These are phyloP conservation scores for Neocrepidodera transversa DNA, from an alignment of 2,888 invertebrate species.

Conservation along the genomic window DNA sequence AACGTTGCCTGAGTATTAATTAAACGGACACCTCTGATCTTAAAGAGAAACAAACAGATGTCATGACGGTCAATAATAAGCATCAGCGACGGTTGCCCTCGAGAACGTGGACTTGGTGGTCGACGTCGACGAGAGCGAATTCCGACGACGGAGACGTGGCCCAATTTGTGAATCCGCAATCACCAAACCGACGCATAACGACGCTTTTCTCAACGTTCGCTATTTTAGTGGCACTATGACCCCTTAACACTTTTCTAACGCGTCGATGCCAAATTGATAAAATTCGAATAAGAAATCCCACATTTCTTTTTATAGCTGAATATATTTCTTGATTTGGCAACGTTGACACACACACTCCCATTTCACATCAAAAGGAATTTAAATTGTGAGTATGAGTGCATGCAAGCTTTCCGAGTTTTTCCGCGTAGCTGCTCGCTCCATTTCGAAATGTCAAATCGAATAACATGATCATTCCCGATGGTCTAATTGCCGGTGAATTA, in stretches of 20 bases:
- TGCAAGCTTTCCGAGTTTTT: slow-evolving; percentile 10
- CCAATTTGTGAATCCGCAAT: slow-evolving; percentile 16
- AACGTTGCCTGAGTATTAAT: too few relatives aligned
- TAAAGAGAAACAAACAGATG: slow-evolving; percentile 14
- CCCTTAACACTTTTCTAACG: slow-evolving; percentile 31
- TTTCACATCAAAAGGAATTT: slow-evolving; percentile 35
- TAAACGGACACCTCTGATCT: not conserved
- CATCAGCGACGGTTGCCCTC: not conserved
- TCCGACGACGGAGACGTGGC: slow-evolving; percentile 19
- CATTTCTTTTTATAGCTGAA: too few relatives aligned
- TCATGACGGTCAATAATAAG: slow-evolving; percentile 22
- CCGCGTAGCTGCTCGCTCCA: slow-evolving; percentile 14
- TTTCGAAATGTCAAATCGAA: slow-evolving; percentile 27
- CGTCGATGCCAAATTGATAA: too few relatives aligned
- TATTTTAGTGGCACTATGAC: slow-evolving; percentile 45
- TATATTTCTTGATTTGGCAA: too few relatives aligned
- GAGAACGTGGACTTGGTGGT: not conserved
- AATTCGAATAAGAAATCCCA: too few relatives aligned
- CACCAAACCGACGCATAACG: not conserved
- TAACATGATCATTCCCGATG: slow-evolving; percentile 14
- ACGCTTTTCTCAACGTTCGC: slow-evolving; percentile 25
- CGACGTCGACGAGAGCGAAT: not conserved
- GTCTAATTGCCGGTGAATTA: not conserved
- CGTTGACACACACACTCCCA: slow-evolving; percentile 3
- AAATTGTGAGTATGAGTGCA: slow-evolving; percentile 30